Evolutionary conservation across 2,888 invertebrate species (phyloP), one percentile per base, ranked within the genome.

Genomic region (Latrodectus elegans): DNA sequence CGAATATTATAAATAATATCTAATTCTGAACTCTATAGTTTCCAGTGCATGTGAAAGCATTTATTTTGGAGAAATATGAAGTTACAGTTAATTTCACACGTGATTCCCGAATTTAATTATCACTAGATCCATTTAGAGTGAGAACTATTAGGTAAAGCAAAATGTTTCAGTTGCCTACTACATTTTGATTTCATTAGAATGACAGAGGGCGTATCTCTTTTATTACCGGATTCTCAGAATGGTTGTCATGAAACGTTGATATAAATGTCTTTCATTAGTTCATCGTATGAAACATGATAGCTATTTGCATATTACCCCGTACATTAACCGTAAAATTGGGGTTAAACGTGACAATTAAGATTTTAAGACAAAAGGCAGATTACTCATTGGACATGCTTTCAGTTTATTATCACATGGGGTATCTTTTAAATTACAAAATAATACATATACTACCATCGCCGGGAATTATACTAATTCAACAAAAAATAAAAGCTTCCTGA

Each of bases 281-380:
- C 38, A 38, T 38, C 60, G 12, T 60, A 60, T n/a, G 60, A 6
- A 15, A n/a, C 11, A 38, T 38, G 38, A 38, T 38, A 6, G 52
- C 26, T 64, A 70, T 80, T 72, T 52, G 22, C 72, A 80, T 80
- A 73, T 17, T 60, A 72, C 64, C 17, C 60, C 72, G 72, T 38
- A 38, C 72, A n/a, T 14, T 51, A 51, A 12, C 15, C 60, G 71
- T 55, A 52, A 14, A 26, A 73, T 49, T 52, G 51, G n/a, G 80
- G 80, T 80, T 72, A 72, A 11, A 80, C 71, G 80, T 72, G 80
- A 73, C 60, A 15, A 60, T 60, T 60, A 60, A 12, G 14, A 60
- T 60, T 60, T 60, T 38, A 38, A 38, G 38, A 38, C 38, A 38
- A 38, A 38, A 38, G 38, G 38, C 38, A 4, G 6, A 38, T 38